These are phyloP conservation scores for Mormyrops attenuatus DNA, from an alignment of 2,797 vertebrate genomes.

Conservation along the genomic window DNA sequence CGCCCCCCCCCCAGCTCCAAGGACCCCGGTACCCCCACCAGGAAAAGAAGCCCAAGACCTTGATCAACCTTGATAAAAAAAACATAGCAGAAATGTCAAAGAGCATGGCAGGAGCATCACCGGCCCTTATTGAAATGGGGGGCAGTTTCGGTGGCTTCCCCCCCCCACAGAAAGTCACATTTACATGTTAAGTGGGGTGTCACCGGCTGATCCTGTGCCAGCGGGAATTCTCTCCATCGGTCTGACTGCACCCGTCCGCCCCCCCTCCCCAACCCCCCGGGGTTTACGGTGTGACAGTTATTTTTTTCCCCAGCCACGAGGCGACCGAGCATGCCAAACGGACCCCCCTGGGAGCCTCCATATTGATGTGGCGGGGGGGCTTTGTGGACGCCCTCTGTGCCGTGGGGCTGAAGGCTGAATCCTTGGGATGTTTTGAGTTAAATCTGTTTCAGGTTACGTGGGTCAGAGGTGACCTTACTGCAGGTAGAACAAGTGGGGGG, in stretches of 20 bases:
- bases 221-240: background rate
- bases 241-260: background rate
- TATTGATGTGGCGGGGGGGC: background rate
- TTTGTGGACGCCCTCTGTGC: background rate
- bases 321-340: background rate
- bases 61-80: slow-evolving; percentile 6
- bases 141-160: background rate
- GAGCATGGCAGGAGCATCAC: background rate
- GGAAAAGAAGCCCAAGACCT: background rate
- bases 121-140: background rate
- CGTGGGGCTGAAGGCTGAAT: background rate
- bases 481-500: background rate
- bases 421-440: background rate
- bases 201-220: background rate
- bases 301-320: background rate
- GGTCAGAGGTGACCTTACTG: background rate
- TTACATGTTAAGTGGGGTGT: background rate
- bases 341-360: background rate
- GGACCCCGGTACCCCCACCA: background rate
- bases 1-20: no score
- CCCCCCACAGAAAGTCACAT: background rate
- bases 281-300: background rate
- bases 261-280: no score
- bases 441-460: background rate
- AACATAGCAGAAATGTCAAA: background rate